Conservation (phyloP, 2,113 vertebrate species). For the Stercorarius parasiticus region DNA sequence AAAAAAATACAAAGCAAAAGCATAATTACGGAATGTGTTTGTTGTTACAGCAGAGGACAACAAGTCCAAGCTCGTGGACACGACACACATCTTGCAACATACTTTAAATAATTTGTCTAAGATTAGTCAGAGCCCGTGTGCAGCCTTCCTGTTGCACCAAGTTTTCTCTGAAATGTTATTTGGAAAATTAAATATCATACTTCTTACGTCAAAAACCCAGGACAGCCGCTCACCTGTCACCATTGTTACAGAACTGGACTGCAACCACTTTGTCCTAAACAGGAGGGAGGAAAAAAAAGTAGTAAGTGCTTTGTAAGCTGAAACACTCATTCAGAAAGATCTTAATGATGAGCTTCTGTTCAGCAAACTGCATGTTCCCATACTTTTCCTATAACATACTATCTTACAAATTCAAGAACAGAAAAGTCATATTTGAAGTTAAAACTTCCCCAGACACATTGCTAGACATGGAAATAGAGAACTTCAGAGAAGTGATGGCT, state of each 20-base stretch:
- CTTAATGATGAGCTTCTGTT: neutral
- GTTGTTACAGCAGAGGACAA: neutral
- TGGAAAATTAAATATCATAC: neutral
- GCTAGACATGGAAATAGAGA: neutral
- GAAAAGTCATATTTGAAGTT: neutral
- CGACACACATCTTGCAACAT: neutral
- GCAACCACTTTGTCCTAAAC: slow-evolving; percentile 95
- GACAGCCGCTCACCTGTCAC: slow-evolving; percentile 85
- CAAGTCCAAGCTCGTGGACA: neutral
- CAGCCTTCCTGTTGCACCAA: neutral
- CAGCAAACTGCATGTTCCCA: neutral
- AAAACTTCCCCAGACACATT: neutral
- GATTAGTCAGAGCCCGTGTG: neutral
- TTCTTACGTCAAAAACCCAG: neutral
- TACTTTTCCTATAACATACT: neutral
- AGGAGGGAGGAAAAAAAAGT: neutral
- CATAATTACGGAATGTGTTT: neutral
- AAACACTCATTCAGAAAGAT: neutral
- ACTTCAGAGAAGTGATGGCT: neutral
- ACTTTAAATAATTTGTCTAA: neutral
- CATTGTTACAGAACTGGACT: slow-evolving; percentile 96
- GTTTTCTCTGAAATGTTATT: neutral
- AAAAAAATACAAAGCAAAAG: neutral
- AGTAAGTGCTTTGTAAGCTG: neutral
- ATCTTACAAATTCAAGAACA: neutral